A percentile compares a stretch with the other conserved stretches of the same genome.
Conservation (phyloP, 2,113 vertebrate genomes). For the Anoura caudifer region DNA sequence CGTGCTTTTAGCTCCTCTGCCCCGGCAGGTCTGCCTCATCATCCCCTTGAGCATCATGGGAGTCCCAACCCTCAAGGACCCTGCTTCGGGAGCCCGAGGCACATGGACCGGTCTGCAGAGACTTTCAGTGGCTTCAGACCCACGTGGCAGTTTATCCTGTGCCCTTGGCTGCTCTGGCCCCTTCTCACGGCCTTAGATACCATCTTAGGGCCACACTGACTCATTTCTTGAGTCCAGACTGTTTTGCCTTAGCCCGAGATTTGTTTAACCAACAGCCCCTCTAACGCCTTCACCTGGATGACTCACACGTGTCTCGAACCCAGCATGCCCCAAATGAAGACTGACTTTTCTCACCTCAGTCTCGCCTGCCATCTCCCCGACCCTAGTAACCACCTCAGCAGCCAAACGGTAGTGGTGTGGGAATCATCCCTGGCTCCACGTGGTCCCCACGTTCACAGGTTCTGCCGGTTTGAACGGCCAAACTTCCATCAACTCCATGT, state of each 20-base stretch:
- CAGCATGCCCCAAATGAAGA: not conserved
- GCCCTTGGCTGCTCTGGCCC: not conserved
- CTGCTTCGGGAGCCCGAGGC: no score
- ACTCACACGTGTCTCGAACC: not conserved
- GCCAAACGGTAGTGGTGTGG: not conserved
- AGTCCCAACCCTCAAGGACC: not conserved
- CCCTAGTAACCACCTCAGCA: not conserved
- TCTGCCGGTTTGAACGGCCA: not conserved
- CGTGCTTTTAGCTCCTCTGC: not conserved
- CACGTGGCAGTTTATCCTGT: not conserved
- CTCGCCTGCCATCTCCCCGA: not conserved
- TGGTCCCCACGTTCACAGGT: no score
- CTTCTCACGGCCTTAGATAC: not conserved
- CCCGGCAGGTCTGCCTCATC: not conserved
- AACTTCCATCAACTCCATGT: not conserved
- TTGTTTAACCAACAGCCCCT: not conserved
- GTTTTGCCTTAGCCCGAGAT: not conserved
- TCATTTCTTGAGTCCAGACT: not conserved
- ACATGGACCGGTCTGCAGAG: not conserved
- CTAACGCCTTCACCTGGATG: not conserved
- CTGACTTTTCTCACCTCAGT: not conserved
- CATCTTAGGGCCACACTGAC: not conserved
- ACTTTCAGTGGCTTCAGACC: not conserved
- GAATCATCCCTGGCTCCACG: rapidly evolving
- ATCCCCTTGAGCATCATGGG: rapidly evolving